Conservation (phyloP, 2,888 invertebrate species). For the Allophyes oxyacanthae region DNA sequence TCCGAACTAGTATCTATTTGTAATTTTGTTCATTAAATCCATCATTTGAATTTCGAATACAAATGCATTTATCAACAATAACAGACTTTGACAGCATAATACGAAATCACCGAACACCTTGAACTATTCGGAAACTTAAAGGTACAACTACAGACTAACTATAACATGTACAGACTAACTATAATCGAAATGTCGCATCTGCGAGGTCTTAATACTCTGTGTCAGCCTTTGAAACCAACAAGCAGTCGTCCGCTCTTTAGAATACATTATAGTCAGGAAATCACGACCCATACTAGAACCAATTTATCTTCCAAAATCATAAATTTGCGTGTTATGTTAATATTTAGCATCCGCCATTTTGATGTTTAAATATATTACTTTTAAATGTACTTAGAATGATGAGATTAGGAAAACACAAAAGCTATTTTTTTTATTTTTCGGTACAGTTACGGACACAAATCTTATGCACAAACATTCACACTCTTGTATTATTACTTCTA, state of each 20-base stretch:
- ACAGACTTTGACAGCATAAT: constrained; percentile 36
- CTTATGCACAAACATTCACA: no score
- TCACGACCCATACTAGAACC: constrained; percentile 82
- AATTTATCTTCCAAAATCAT: constrained; percentile 87
- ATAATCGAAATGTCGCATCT: constrained; percentile 64
- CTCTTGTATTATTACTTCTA: no score
- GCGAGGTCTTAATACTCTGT: constrained; percentile 69
- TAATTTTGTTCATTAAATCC: constrained; percentile 3
- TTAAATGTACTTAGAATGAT: no score
- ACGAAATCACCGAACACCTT: constrained; percentile 32
- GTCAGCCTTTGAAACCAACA: constrained; percentile 75
- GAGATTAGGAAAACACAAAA: no score
- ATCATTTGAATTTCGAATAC: constrained; percentile 4
- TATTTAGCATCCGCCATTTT: constrained; percentile 81
- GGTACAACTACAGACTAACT: constrained; percentile 32
- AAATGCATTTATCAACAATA: constrained; percentile 15
- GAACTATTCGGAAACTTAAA: constrained; percentile 24
- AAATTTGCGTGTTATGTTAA: constrained; percentile 80
- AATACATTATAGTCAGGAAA: constrained; percentile 88
- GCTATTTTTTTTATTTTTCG: no score
- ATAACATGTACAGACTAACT: constrained; percentile 36
- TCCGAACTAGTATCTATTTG: constrained; percentile 8
- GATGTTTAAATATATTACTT: constrained; percentile 59
- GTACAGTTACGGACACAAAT: no score
- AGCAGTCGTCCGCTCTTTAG: constrained; percentile 72